phyloP scores from a whole-genome alignment of 1,140 invertebrate genomes.

The Apocrypta bakeri region DNA sequence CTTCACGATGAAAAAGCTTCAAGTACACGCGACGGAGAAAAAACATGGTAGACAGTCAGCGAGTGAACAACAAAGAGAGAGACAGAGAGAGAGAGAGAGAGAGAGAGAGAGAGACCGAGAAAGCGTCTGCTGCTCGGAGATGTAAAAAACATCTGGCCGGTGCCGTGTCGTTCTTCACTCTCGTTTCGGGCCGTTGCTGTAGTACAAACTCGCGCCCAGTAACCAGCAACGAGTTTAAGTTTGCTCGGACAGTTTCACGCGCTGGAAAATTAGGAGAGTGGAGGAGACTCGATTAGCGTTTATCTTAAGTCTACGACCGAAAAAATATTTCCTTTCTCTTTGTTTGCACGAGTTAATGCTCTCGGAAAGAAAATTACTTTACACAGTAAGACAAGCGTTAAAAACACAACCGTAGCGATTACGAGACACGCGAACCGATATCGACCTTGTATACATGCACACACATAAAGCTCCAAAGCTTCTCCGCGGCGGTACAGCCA shows the following conservation, averaged over 20 bases:
- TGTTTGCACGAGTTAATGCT: neutral
- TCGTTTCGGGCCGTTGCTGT: neutral
- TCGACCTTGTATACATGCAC: neutral
- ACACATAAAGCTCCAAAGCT: slow-evolving; percentile 16
- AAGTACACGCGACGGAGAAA: slow-evolving; percentile 22
- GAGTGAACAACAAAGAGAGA: too few species aligned
- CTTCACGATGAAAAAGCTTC: slow-evolving; percentile 7
- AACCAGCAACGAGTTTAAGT: slow-evolving; percentile 6
- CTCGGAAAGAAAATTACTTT: neutral
- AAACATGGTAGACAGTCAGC: neutral
- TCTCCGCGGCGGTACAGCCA: neutral
- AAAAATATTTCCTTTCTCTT: neutral
- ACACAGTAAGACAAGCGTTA: neutral
- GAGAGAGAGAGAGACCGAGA: slow-evolving; percentile 21
- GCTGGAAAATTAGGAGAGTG: slow-evolving; percentile 21
- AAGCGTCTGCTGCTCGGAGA: slow-evolving; percentile 1
- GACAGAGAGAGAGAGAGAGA: neutral
- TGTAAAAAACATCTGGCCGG: slow-evolving; percentile 29
- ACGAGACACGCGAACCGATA: neutral
- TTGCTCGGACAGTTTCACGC: slow-evolving; percentile 18
- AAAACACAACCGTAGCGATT: neutral
- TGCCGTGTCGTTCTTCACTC: slow-evolving; percentile 14
- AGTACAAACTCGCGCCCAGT: neutral
- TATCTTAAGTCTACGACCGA: too few species aligned
- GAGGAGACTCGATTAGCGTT: slow-evolving; percentile 4